phyloP scores from a whole-genome alignment of 2,113 vertebrate species.

The Phrynosoma platyrhinos region DNA sequence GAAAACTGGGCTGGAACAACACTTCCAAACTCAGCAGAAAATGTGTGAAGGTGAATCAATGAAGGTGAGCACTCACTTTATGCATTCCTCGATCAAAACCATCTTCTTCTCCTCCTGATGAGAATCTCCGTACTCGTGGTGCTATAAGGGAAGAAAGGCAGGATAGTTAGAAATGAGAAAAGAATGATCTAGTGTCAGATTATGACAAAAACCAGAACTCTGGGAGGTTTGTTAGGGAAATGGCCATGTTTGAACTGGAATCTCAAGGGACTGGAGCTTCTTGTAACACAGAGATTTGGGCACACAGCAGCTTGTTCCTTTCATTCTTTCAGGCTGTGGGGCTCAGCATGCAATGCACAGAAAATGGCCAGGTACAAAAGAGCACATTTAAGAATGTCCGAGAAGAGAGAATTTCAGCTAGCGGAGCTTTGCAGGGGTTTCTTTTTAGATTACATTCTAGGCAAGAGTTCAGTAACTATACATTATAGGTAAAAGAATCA shows the following conservation, averaged over 20 bases:
- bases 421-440: neutral
- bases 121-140: slow-evolving; percentile 85
- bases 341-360: accelerated
- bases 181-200: neutral
- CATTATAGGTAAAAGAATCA: neutral
- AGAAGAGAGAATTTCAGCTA: neutral
- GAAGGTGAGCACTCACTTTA: slow-evolving; percentile 73
- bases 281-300: neutral
- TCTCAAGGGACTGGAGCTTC: neutral
- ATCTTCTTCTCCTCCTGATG: slow-evolving; percentile 85
- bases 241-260: neutral
- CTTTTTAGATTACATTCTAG: neutral
- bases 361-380: neutral
- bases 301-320: neutral
- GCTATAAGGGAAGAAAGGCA: slow-evolving; percentile 66
- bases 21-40: neutral
- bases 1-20: neutral
- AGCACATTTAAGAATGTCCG: neutral
- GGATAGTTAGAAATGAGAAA: slow-evolving; percentile 20
- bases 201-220: neutral
- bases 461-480: neutral
- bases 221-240: neutral
- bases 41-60: neutral
- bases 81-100: slow-evolving; percentile 85
- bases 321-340: neutral